Evolutionary conservation across 2,113 vertebrate genomes (phyloP), one percentile per base, ranked within the genome.

Genomic region (Pongo abelii): DNA sequence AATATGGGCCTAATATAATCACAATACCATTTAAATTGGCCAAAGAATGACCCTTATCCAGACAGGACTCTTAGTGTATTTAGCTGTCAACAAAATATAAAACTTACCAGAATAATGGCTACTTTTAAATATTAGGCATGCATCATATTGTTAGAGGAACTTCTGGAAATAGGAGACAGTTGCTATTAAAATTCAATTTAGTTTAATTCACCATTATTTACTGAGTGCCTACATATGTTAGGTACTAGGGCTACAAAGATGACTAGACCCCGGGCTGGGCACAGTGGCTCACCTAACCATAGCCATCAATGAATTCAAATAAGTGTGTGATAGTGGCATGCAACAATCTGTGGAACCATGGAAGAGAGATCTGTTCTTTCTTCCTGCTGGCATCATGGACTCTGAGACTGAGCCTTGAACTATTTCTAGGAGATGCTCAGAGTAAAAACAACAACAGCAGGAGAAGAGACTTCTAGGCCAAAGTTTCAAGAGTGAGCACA

Each of bases 11-110:
- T 59, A 80, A 91, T 35, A 46, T 81, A 14, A 43, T 67, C 35
- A 89, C 17, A 70, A 25, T 70, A 4, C 35, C 46, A 16, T 80
- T 81, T 88, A 46, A 57, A 77, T n/a, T 72, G n/a, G 35, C 30
- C 59, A 77, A 78, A 94, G 85, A 94, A 67, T 88, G 74, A 92
- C 12, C 46, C 55, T 64, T 78, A 64, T 5, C 77, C 50, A 93
- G 8, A 40, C 4, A 87, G 12, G 40, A 77, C 70, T 75, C 32
- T 90, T 55, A 38, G 67, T 64, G 11, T 92, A 69, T 81, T 93
- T 95, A 94, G 77, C 67, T 95, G 78, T 89, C 90, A 86, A 74
- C 17, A 40, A 92, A 84, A 94, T 55, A 79, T 22, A 94, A 75
- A 88, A 22, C 52, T 35, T 77, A 48, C 57, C n/a, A 84, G 87